Conservation (phyloP, 2,113 vertebrate species). For the Lasiurus borealis region DNA sequence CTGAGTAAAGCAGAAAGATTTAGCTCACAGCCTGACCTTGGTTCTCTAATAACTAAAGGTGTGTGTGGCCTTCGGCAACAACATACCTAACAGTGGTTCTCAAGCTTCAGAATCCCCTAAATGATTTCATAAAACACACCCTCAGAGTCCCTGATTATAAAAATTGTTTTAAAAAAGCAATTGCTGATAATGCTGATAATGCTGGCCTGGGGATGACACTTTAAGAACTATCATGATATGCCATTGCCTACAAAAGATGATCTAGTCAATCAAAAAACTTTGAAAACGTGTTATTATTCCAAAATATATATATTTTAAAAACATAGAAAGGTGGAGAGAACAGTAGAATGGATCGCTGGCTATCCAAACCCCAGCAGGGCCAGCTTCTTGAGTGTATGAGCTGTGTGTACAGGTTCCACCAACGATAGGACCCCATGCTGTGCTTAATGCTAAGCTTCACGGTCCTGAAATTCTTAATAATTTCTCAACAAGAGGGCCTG, state of each 20-base stretch:
- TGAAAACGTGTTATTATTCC: neutral
- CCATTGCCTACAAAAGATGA: neutral
- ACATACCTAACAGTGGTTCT: neutral
- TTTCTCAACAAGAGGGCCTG: neutral
- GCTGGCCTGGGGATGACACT: neutral
- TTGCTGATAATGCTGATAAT: neutral
- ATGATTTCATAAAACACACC: neutral
- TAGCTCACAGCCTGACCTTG: neutral
- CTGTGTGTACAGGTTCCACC: neutral
- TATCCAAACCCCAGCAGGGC: no score
- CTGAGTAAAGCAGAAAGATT: neutral
- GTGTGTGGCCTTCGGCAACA: neutral
- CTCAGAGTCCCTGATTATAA: neutral
- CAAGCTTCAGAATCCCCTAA: neutral
- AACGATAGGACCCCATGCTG: neutral
- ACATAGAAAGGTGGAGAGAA: neutral
- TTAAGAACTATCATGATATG: neutral
- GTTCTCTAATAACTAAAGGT: neutral
- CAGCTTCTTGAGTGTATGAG: no score
- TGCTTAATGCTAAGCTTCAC: neutral
- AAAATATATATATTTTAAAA: neutral
- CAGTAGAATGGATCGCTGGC: neutral
- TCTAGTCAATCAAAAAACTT: neutral
- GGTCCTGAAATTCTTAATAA: neutral
- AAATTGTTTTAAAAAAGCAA: neutral